These are phyloP conservation scores for Planiliza haematocheilus DNA, from an alignment of 2,113 vertebrate species.

Conservation along the genomic window DNA sequence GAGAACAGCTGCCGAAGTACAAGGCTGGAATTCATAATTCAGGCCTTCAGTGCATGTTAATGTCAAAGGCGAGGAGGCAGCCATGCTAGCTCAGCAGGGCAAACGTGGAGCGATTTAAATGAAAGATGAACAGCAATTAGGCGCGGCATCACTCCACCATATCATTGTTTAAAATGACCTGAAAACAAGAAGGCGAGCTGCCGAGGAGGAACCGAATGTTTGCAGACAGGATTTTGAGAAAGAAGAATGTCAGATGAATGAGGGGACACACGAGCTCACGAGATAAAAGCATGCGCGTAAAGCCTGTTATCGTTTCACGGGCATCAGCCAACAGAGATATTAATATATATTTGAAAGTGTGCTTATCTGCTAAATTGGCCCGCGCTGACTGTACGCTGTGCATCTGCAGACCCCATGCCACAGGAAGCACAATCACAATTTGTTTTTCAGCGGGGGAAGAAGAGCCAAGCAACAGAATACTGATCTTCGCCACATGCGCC, in stretches of 20 bases:
- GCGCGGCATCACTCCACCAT: constrained; percentile 36
- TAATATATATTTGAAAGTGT: constrained; percentile 25
- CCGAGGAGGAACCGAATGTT: constrained; percentile 28
- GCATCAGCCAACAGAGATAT: constrained; percentile 30
- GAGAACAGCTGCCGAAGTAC: constrained; percentile 75
- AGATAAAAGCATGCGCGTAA: constrained; percentile 45
- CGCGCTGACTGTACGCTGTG: constrained; percentile 12
- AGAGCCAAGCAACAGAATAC: constrained; percentile 11
- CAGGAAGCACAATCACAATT: constrained; percentile 30
- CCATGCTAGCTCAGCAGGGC: constrained; percentile 61
- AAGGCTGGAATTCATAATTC: constrained; percentile 76
- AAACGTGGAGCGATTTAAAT: constrained; percentile 55
- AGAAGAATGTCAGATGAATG: constrained; percentile 36
- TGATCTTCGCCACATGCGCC: constrained; percentile 21
- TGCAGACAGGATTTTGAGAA: constrained; percentile 27
- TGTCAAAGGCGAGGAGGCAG: constrained; percentile 65
- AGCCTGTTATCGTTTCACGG: constrained; percentile 38
- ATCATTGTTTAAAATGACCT: constrained; percentile 52
- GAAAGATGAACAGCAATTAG: constrained; percentile 68
- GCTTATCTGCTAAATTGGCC: constrained; percentile 63
- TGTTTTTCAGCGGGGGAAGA: constrained; percentile 33
- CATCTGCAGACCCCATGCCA: constrained; percentile 44
- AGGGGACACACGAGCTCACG: constrained; percentile 3
- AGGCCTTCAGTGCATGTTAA: constrained; percentile 63
- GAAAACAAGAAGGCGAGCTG: constrained; percentile 34